Conservation (phyloP, 2,888 invertebrate species). For the Branchipolynoe longqiensis region DNA sequence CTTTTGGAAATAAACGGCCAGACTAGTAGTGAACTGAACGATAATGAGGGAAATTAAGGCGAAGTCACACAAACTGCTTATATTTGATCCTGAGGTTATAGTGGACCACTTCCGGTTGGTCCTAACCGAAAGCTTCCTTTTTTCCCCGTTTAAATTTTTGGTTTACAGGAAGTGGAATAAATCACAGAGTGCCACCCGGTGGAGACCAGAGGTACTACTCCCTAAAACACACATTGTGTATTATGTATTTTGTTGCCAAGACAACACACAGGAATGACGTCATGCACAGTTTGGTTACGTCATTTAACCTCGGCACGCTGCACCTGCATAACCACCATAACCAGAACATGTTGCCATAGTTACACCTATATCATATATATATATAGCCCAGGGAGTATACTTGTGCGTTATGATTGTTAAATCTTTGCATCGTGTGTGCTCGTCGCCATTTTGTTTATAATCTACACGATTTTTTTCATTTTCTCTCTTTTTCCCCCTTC, state of each 20-base stretch:
- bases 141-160: no score
- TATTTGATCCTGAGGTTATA: slow-evolving; percentile 37
- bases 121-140: slow-evolving; percentile 25
- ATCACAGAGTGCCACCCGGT: slow-evolving; percentile 39
- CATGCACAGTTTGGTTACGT: background rate
- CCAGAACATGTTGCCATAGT: slow-evolving; percentile 50
- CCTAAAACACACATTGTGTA: background rate
- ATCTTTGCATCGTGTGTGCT: background rate
- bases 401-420: slow-evolving; percentile 5
- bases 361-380: slow-evolving; percentile 10
- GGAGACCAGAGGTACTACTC: slow-evolving; percentile 26
- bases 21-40: slow-evolving; percentile 35
- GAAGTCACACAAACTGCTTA: slow-evolving; percentile 22
- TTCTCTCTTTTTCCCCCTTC: background rate
- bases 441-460: background rate
- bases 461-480: background rate
- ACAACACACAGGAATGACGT: slow-evolving; percentile 8
- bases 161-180: slow-evolving; percentile 27
- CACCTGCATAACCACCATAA: slow-evolving; percentile 53
- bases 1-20: slow-evolving; percentile 29
- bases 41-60: slow-evolving; percentile 31
- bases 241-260: slow-evolving; percentile 17
- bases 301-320: background rate
- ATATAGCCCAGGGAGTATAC: slow-evolving; percentile 18
- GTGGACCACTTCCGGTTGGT: background rate